These are phyloP conservation scores for Okamejei kenojei DNA, from an alignment of 2,797 vertebrate genomes.

Conservation along the genomic window DNA sequence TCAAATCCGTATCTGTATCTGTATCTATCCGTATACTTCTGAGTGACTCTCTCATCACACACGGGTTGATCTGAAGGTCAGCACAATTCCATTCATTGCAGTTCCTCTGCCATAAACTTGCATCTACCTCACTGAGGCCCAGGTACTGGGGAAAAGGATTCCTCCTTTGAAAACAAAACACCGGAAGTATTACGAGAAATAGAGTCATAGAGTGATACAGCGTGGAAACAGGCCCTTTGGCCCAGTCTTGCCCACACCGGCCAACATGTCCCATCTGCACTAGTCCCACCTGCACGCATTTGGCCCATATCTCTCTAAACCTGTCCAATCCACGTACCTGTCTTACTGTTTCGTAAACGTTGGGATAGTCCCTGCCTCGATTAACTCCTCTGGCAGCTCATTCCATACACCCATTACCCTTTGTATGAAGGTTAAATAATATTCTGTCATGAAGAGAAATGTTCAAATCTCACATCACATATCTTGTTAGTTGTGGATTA, in stretches of 20 bases:
- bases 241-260: too few species aligned
- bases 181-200: not conserved
- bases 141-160: not conserved
- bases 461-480: not conserved
- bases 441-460: not conserved
- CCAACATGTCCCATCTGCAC: too few species aligned
- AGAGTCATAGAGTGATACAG: too few species aligned
- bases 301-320: too few species aligned
- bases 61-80: not conserved
- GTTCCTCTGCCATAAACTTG: not conserved
- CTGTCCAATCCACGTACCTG: too few species aligned
- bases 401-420: too few species aligned
- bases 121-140: not conserved
- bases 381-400: too few species aligned
- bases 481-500: not conserved
- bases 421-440: not conserved
- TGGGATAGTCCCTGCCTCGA: too few species aligned
- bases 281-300: too few species aligned
- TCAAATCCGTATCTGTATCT: too few species aligned
- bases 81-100: not conserved
- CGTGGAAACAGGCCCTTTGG: too few species aligned
- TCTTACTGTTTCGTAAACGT: too few species aligned
- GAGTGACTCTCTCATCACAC: not conserved
- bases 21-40: not conserved
- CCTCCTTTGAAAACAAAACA: not conserved